A percentile compares a stretch with the other conserved stretches of the same genome.
These are phyloP conservation scores for Semnornis frantzii DNA, from an alignment of 2,113 vertebrate species.

Conservation along the genomic window DNA sequence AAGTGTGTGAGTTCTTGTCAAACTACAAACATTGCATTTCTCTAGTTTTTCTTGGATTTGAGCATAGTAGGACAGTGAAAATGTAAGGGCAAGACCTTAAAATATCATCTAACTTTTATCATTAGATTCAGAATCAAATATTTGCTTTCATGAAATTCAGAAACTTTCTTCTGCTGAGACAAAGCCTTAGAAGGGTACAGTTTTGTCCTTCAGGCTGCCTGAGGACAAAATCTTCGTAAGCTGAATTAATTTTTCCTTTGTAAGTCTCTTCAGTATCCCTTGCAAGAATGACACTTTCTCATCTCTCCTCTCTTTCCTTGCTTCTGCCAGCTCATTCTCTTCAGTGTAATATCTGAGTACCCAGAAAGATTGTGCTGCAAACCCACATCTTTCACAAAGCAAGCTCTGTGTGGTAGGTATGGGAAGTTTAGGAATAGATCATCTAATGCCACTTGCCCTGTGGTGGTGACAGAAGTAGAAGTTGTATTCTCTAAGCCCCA, in stretches of 20 bases:
- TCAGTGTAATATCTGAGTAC: not conserved
- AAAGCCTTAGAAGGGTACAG: not conserved
- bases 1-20: not conserved
- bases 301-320: not conserved
- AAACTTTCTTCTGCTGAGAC: constrained; percentile 1
- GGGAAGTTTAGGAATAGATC: not conserved
- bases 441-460: not conserved
- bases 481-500: not conserved
- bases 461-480: not conserved
- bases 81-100: constrained; percentile 12
- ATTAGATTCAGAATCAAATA: constrained; percentile 35
- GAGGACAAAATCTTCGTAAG: constrained; percentile 27
- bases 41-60: not conserved
- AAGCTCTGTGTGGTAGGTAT: not conserved
- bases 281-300: not conserved
- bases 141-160: constrained; percentile 20
- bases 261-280: not conserved
- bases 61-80: not conserved
- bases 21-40: not conserved
- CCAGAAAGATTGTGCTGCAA: not conserved
- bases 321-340: not conserved
- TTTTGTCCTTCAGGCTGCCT: constrained; percentile 1
- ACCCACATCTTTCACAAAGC: not conserved
- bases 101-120: not conserved
- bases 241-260: not conserved